These are phyloP conservation scores for Drosophila borealis DNA, from an alignment of 2,888 invertebrate genomes.

Conservation along the genomic window DNA sequence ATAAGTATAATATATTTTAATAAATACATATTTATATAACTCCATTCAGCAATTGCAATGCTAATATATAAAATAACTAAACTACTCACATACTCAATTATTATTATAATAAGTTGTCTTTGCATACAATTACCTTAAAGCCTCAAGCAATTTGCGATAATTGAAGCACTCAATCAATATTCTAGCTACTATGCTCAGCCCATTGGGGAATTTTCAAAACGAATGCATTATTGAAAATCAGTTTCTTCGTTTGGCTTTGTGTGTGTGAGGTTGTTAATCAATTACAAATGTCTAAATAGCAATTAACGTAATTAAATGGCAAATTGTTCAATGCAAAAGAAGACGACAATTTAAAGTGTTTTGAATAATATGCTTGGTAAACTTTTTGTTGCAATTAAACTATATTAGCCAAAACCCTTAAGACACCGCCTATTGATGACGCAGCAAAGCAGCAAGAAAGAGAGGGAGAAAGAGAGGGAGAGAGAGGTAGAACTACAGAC, in stretches of 20 bases:
- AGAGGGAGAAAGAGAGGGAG: not conserved
- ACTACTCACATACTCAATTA: not conserved
- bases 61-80: too few relatives aligned
- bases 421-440: conserved; percentile 34
- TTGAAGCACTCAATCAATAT: conserved; percentile 43
- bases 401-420: conserved; percentile 7
- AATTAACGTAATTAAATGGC: conserved; percentile 58
- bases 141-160: conserved; percentile 18
- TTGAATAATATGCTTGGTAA: conserved; percentile 20
- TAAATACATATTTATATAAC: too few relatives aligned
- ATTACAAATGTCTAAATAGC: conserved; percentile 46
- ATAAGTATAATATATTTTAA: too few relatives aligned
- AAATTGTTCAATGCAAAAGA: conserved; percentile 11
- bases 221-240: conserved; percentile 43
- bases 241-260: conserved; percentile 5
- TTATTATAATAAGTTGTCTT: conserved; percentile 8
- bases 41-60: too few relatives aligned
- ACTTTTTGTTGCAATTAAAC: conserved; percentile 19
- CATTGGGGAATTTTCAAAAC: conserved; percentile 33
- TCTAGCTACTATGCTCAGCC: not conserved
- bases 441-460: not conserved
- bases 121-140: conserved; percentile 22
- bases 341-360: conserved; percentile 33
- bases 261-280: conserved; percentile 37
- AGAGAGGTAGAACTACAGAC: conserved; percentile 9